phyloP scores from a whole-genome alignment of 2,797 vertebrate genomes.

The Cyprinodon diabolis region DNA sequence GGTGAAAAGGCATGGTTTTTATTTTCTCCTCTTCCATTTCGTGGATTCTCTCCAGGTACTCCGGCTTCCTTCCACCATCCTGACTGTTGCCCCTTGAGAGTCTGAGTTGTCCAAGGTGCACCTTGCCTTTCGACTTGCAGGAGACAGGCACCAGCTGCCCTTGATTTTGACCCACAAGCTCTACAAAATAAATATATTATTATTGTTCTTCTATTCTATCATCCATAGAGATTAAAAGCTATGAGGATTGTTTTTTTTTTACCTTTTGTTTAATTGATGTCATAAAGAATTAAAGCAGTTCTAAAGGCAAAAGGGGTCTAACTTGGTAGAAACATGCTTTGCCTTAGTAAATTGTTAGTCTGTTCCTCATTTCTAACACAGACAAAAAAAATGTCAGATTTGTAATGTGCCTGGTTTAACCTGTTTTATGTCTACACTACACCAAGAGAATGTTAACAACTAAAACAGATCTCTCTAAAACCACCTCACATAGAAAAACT shows the following conservation, averaged over 20 bases:
- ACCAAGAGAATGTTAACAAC: constrained; percentile 14
- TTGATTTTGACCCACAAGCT: too few species aligned
- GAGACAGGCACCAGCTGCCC: too few species aligned
- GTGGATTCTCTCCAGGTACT: too few species aligned
- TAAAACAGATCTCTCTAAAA: constrained; percentile 21
- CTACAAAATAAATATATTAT: too few species aligned
- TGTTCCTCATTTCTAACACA: background rate
- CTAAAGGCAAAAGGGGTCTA: background rate
- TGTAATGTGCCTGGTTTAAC: background rate
- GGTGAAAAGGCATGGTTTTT: too few species aligned
- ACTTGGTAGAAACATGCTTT: background rate
- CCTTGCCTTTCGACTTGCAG: too few species aligned
- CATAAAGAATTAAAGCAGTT: background rate
- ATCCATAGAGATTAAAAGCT: background rate
- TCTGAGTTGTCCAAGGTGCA: too few species aligned
- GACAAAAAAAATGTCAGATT: background rate
- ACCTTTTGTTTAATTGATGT: background rate
- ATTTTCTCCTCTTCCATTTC: too few species aligned
- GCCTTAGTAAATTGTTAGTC: background rate
- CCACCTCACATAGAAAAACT: constrained; percentile 11
- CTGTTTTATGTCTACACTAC: background rate
- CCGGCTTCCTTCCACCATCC: too few species aligned
- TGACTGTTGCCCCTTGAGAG: too few species aligned
- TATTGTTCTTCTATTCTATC: background rate
- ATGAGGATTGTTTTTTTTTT: background rate